Conservation (phyloP, 2,888 invertebrate genomes). For the Cheiracanthium punctorium region DNA sequence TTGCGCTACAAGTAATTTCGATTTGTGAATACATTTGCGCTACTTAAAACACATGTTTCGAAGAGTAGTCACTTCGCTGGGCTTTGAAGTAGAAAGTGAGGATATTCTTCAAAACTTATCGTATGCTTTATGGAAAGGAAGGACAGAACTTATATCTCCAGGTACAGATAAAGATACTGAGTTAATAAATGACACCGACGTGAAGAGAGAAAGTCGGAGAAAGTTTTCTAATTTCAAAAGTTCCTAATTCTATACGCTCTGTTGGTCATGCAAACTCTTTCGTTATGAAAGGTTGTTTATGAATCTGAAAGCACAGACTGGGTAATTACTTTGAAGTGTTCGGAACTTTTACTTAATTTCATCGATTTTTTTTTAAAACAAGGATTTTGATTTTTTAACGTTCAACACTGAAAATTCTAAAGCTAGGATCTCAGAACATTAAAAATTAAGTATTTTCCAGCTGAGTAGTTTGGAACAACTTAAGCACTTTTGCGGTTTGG, state of each 20-base stretch:
- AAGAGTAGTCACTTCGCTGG: not conserved
- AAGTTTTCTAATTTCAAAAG: not conserved
- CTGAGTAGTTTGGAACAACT: too few relatives aligned
- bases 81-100: not conserved
- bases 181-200: not conserved
- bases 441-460: too few relatives aligned
- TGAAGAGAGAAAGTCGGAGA: not conserved
- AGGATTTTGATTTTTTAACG: too few relatives aligned
- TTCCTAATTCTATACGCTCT: not conserved
- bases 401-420: too few relatives aligned
- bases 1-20: constrained; percentile 12
- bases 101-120: not conserved
- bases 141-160: not conserved
- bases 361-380: too few relatives aligned
- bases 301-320: not conserved
- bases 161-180: not conserved
- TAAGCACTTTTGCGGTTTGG: too few relatives aligned
- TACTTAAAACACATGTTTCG: not conserved
- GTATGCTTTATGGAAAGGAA: not conserved
- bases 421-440: too few relatives aligned
- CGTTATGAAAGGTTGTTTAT: not conserved
- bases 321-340: too few relatives aligned
- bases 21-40: not conserved
- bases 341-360: too few relatives aligned
- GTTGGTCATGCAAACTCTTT: not conserved